Evolutionary conservation across 2,113 vertebrate species (phyloP).

Genomic region (Eupsittula cactorum): DNA sequence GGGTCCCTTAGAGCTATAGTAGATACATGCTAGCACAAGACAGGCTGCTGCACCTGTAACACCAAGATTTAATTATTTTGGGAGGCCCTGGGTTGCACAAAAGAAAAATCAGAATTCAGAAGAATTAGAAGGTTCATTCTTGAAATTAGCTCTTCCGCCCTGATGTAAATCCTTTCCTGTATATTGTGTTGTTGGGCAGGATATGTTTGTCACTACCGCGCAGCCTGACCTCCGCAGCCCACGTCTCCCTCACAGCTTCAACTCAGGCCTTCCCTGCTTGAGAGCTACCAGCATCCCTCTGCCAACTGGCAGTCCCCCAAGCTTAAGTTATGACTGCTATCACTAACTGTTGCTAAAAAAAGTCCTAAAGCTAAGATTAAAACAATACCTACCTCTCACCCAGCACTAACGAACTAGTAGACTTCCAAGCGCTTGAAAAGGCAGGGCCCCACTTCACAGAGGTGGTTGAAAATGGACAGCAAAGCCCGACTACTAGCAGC

Average conservation of each 20-base stretch:
- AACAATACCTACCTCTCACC: not conserved
- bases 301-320: constrained; percentile 9
- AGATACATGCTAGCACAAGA: not conserved
- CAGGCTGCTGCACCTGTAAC: not conserved
- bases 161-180: not conserved
- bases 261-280: not conserved
- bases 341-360: not conserved
- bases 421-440: not conserved
- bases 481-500: not conserved
- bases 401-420: not conserved
- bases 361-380: not conserved
- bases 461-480: not conserved
- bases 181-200: not conserved
- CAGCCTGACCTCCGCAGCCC: not conserved
- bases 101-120: not conserved
- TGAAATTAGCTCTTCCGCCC: not conserved
- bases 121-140: not conserved
- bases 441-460: not conserved
- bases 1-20: not conserved
- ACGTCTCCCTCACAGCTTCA: not conserved
- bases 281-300: not conserved
- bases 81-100: not conserved
- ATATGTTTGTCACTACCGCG: not conserved
- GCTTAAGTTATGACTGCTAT: not conserved
- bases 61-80: not conserved